Evolutionary conservation across 2,888 invertebrate species (phyloP).

Genomic region (Sesia apiformis): DNA sequence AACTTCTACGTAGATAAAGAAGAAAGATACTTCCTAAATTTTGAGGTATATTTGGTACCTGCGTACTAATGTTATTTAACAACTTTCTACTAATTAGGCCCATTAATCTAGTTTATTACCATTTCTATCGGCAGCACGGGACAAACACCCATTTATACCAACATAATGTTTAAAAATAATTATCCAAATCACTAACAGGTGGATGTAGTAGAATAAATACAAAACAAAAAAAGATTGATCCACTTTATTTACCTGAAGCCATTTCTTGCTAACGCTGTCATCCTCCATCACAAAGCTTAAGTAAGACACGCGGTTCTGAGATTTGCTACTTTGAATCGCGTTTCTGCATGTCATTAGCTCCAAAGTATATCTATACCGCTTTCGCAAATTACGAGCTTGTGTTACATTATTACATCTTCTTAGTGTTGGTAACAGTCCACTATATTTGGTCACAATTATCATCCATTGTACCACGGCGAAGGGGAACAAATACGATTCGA

Average conservation of each 20-base stretch:
- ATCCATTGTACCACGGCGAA: conserved; percentile 40
- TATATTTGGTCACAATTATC: conserved; percentile 30
- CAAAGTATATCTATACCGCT: conserved; percentile 29
- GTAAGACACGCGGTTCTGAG: conserved; percentile 18
- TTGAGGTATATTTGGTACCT: too few species aligned
- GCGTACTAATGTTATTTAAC: too few species aligned
- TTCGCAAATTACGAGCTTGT: conserved; percentile 8
- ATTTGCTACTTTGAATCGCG: conserved; percentile 3
- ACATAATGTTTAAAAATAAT: too few species aligned
- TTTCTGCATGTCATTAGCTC: conserved; percentile 25
- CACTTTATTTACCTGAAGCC: conserved; percentile 26
- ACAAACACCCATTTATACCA: too few species aligned
- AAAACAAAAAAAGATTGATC: background rate
- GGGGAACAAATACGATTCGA: conserved; percentile 38
- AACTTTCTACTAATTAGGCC: too few species aligned
- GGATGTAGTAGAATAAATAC: too few species aligned
- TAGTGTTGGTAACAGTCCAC: conserved; percentile 16
- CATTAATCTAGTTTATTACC: too few species aligned
- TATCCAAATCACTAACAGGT: too few species aligned
- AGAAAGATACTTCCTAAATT: too few species aligned
- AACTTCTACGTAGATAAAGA: too few species aligned
- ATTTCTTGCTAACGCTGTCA: conserved; percentile 7
- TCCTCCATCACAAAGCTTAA: conserved; percentile 30
- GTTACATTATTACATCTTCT: conserved; percentile 3
- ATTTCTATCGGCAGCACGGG: too few species aligned